phyloP scores from a whole-genome alignment of 2,888 invertebrate genomes.

The Tachina grossa region DNA sequence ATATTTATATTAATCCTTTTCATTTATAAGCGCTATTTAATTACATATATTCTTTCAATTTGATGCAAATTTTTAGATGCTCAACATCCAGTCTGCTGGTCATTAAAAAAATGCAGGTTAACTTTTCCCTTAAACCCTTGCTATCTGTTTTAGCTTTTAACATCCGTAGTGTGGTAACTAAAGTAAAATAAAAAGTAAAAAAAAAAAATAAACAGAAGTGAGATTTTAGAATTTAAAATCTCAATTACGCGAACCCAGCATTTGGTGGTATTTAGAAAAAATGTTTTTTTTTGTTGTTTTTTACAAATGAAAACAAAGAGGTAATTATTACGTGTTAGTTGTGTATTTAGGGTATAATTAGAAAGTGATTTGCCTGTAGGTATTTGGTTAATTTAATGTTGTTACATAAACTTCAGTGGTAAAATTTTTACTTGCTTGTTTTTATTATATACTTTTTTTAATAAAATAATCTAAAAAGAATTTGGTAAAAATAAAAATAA shows the following conservation, averaged over 20 bases:
- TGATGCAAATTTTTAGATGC: too few species aligned
- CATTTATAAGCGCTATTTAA: too few species aligned
- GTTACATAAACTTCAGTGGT: constrained; percentile 22
- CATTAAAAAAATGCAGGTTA: not conserved
- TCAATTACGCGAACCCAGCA: not conserved
- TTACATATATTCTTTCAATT: too few species aligned
- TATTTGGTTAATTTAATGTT: constrained; percentile 56
- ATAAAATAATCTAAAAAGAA: not conserved
- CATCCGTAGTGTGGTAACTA: not conserved
- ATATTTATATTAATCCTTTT: too few species aligned
- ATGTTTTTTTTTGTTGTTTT: not conserved
- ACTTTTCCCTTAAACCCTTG: not conserved
- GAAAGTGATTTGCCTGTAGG: constrained; percentile 68
- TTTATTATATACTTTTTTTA: not conserved
- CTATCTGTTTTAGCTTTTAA: not conserved
- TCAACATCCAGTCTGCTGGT: constrained; percentile 5
- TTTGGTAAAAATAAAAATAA: not conserved
- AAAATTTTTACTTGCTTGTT: not conserved
- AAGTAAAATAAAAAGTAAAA: not conserved
- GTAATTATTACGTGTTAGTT: constrained; percentile 62
- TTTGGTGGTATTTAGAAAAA: constrained; percentile 2
- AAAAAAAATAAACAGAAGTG: not conserved
- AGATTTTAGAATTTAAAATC: not conserved
- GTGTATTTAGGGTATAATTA: constrained; percentile 67
- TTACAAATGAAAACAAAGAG: constrained; percentile 6